Percentiles rank a stretch among this genome's conserved stretches.
phyloP scores from a whole-genome alignment of 2,888 invertebrate genomes.

The Campoletis raptor region DNA sequence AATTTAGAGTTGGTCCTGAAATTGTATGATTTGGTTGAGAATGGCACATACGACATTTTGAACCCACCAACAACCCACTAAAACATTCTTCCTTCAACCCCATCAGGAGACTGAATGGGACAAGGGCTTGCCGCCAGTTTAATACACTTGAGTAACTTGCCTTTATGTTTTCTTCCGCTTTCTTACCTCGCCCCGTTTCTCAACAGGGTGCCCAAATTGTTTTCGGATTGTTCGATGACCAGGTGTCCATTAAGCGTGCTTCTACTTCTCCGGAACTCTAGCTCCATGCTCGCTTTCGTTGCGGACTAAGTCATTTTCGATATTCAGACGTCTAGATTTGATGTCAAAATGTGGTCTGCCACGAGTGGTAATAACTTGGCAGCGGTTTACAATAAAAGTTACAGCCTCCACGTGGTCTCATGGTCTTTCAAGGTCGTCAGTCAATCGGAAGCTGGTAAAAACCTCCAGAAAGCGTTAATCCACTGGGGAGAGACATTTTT shows the following conservation, averaged over 20 bases:
- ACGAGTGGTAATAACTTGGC: neutral
- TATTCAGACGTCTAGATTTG: neutral
- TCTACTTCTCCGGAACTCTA: neutral
- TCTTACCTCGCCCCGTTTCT: neutral
- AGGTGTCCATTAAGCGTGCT: slow-evolving; percentile 42
- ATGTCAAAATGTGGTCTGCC: neutral
- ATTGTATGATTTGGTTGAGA: neutral
- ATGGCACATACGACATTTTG: neutral
- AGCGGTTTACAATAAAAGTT: neutral
- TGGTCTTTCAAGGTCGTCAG: neutral
- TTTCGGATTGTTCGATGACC: slow-evolving; percentile 38
- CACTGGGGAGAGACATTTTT: neutral
- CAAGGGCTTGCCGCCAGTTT: slow-evolving; percentile 25
- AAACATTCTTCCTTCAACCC: slow-evolving; percentile 32
- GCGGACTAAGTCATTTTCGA: neutral
- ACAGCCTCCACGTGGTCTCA: neutral
- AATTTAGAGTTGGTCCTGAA: neutral
- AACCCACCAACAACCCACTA: slow-evolving; percentile 6
- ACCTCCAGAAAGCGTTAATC: neutral
- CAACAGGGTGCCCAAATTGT: slow-evolving; percentile 14
- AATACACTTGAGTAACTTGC: slow-evolving; percentile 16
- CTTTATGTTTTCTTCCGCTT: slow-evolving; percentile 45
- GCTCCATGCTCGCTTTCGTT: neutral
- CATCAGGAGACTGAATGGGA: neutral
- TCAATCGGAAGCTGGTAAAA: neutral